These are phyloP conservation scores for Eulithis prunata DNA, from an alignment of 2,888 invertebrate genomes.

Conservation along the genomic window DNA sequence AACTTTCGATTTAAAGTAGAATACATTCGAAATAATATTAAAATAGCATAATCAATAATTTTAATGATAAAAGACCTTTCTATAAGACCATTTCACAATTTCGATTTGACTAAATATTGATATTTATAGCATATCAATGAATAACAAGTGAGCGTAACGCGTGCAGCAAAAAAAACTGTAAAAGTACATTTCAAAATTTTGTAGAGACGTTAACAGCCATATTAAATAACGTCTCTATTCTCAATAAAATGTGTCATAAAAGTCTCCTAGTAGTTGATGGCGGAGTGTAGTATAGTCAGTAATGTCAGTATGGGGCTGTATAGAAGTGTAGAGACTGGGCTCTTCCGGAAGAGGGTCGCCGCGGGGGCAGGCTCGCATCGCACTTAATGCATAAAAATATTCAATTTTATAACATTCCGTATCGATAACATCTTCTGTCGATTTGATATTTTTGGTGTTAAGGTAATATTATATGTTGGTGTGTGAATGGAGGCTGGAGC, in stretches of 20 bases:
- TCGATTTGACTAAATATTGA: too few relatives aligned
- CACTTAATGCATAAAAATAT: conserved; percentile 78
- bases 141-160: conserved; percentile 26
- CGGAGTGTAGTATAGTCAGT: conserved; percentile 38
- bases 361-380: conserved; percentile 64
- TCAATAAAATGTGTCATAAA: conserved; percentile 74
- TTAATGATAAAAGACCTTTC: too few relatives aligned
- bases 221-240: conserved; percentile 83
- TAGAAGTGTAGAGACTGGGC: neutral
- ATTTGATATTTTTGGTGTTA: conserved; percentile 83
- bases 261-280: conserved; percentile 53
- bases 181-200: conserved; percentile 61
- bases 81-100: too few relatives aligned
- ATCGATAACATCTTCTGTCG: conserved; percentile 82
- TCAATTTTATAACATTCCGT: conserved; percentile 82
- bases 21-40: too few relatives aligned
- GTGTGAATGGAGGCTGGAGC: conserved; percentile 72
- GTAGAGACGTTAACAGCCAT: conserved; percentile 78
- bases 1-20: too few relatives aligned
- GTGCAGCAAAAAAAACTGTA: conserved; percentile 54
- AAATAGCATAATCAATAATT: too few relatives aligned
- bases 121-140: neutral
- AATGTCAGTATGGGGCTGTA: neutral
- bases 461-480: conserved; percentile 75
- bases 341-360: conserved; percentile 67